A percentile compares a stretch with the other conserved stretches of the same genome.
Conservation (phyloP, 37 sponge, comb jelly and placozoan genomes). For the Aplysina aerophoba region DNA sequence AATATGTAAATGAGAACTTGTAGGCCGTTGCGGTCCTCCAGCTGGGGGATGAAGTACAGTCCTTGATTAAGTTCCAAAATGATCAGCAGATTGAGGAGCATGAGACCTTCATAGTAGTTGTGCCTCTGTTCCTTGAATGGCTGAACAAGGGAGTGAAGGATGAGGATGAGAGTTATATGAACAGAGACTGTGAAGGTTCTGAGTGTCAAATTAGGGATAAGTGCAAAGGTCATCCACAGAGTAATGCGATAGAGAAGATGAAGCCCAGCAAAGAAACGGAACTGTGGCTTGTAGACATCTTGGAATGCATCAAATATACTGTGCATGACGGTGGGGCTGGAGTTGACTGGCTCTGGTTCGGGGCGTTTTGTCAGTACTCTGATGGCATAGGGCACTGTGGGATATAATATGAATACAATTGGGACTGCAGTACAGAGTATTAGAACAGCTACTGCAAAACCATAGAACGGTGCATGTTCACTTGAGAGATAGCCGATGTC, state of each 20-base stretch:
- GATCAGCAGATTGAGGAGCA: neutral
- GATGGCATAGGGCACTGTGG: no score
- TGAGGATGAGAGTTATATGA: neutral
- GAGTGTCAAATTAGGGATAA: neutral
- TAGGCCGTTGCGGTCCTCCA: no score
- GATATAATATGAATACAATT: no score
- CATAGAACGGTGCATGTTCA: no score
- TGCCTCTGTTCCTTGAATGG: neutral
- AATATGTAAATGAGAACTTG: no score
- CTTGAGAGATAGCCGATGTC: no score
- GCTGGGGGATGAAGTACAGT: no score
- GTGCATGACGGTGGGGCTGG: neutral
- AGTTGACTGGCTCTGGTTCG: no score
- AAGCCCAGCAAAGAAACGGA: slow-evolving; percentile 4
- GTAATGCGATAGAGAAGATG: slow-evolving; percentile 13
- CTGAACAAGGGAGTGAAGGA: neutral
- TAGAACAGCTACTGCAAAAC: no score
- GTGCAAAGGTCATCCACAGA: neutral
- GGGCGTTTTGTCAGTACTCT: no score
- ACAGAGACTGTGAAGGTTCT: neutral
- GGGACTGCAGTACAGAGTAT: no score
- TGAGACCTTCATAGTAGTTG: slow-evolving; percentile 24
- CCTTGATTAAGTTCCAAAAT: no score
- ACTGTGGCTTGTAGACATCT: slow-evolving; percentile 17
- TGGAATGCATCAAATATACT: slow-evolving; percentile 21